A percentile compares a stretch with the other conserved stretches of the same genome.
Evolutionary conservation across 2,113 vertebrate species (phyloP).

Genomic region (Sinocyclocheilus grahami): DNA sequence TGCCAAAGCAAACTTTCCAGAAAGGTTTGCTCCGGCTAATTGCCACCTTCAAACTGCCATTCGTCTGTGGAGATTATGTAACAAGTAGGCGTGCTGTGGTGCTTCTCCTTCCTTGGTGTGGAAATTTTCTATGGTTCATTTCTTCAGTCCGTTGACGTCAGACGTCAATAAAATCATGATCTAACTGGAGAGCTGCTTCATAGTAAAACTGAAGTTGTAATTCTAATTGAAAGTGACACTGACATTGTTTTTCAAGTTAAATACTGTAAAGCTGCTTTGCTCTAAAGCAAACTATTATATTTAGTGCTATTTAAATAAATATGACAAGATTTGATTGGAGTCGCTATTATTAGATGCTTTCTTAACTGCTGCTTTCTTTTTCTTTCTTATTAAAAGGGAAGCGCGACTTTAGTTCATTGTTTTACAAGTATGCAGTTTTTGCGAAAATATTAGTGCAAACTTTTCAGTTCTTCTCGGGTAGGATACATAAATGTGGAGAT

Average conservation of each 20-base stretch:
- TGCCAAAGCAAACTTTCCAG: background rate
- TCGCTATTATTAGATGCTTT: background rate
- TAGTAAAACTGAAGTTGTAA: background rate
- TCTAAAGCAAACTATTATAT: background rate
- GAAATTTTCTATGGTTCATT: background rate
- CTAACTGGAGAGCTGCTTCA: background rate
- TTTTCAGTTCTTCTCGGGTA: constrained; percentile 41
- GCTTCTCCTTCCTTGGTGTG: background rate
- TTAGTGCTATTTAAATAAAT: background rate
- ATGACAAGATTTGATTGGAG: background rate
- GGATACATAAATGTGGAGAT: constrained; percentile 91
- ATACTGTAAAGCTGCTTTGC: background rate
- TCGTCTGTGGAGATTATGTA: background rate
- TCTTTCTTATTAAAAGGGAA: background rate
- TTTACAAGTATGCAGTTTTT: background rate
- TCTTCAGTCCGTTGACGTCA: background rate
- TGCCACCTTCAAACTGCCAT: background rate
- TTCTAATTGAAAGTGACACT: background rate
- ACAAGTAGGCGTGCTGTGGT: background rate
- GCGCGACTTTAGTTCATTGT: background rate
- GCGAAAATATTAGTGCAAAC: background rate
- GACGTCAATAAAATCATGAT: background rate
- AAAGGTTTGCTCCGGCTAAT: background rate
- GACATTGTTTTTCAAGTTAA: background rate
- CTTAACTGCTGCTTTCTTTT: too few relatives aligned